Evolutionary conservation across 2,888 invertebrate species (phyloP).

Genomic region (Acronicta psi): DNA sequence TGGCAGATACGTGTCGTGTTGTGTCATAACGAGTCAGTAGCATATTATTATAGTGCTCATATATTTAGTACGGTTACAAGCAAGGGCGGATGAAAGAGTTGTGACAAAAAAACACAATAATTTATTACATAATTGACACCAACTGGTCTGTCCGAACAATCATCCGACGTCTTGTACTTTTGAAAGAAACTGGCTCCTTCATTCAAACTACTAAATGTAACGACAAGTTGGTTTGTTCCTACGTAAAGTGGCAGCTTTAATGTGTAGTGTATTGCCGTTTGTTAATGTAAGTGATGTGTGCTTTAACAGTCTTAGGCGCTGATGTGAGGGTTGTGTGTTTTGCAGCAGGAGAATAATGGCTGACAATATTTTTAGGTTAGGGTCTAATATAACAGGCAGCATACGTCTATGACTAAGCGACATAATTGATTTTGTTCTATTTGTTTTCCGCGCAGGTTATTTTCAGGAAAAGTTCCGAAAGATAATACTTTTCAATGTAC

Average conservation of each 20-base stretch:
- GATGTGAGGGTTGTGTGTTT: constrained; percentile 66
- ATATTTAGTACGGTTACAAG: no score
- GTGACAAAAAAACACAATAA: no score
- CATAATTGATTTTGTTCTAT: not conserved
- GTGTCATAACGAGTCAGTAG: no score
- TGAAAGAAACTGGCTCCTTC: no score
- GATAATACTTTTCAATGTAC: not conserved
- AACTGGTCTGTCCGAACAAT: no score
- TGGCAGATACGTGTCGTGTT: not conserved
- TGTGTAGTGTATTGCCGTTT: constrained; percentile 36
- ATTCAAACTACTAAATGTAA: no score
- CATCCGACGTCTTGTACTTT: no score
- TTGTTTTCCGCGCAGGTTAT: no score
- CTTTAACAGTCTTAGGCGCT: constrained; percentile 41
- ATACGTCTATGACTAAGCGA: not conserved
- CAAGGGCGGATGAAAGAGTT: no score
- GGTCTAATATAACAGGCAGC: constrained; percentile 42
- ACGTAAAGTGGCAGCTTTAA: constrained; percentile 29
- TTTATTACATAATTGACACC: no score
- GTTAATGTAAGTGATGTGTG: constrained; percentile 51
- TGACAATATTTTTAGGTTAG: constrained; percentile 73
- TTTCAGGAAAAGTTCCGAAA: not conserved
- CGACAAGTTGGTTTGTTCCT: no score
- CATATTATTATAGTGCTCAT: no score
- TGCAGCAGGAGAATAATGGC: constrained; percentile 87